Evolutionary conservation across 2,113 vertebrate genomes (phyloP), one percentile per base, ranked within the genome.

Genomic region (Andinoacara biseriatus): DNA sequence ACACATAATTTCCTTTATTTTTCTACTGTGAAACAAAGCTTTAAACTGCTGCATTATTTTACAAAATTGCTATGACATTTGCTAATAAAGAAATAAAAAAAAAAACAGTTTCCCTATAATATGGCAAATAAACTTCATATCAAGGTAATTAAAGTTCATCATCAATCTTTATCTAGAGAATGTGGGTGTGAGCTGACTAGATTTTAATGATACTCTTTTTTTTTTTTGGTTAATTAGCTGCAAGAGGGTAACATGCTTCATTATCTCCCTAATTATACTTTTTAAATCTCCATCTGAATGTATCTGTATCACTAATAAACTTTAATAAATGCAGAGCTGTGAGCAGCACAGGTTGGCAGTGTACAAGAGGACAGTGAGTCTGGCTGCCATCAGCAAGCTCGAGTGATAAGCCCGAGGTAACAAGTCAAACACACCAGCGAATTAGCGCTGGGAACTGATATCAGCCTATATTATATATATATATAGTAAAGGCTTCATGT

Each of bases 401-500:
- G 43, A 81, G 24, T 22, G 18, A 75, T 6, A 65, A 38, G 10
- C 31, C 46, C 35, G 31, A 3, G 54, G 49, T 38, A 54, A 79
- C 31, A 33, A 78, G 14, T 35, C 76, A 79, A 78, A 62, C 29
- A 80, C 33, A 80, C 18, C 49, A 67, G 52, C 8, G 35, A 56
- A 7, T 78, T 11, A 20, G 58, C 3, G 18, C 10, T 56, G 52
- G 63, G 0, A 79, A 40, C 77, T 79, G 52, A 40, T 0, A 57
- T 14, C 60, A 65, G n/a, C 38, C 17, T 61, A 2, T n/a, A n/a
- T n/a, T n/a, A n/a, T n/a, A n/a, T n/a, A n/a, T n/a, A n/a, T n/a
- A n/a, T 9, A 43, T 18, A 15, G 8, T 62, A 61, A 62, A 52
- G 3, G 26, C 58, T 54, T 9, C 59, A 2, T 49, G 29, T 22